Evolutionary conservation across 1,140 invertebrate species (phyloP), one percentile per base, ranked within the genome.

Genomic region (Mylabris phalerata): DNA sequence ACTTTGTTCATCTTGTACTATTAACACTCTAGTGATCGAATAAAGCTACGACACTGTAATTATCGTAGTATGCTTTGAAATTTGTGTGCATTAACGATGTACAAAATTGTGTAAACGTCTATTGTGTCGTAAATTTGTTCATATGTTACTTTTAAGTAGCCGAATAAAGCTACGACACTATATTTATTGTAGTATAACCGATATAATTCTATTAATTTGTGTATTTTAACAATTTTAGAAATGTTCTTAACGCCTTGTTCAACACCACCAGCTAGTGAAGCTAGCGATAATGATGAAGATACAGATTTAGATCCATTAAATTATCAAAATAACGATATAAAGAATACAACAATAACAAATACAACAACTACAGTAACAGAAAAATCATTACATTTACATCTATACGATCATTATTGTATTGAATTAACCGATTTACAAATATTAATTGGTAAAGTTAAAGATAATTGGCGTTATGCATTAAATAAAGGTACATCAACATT

Each of bases 201-300:
- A 19, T 19, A 19, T 19, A 19, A 19, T 19, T 19, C 19, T 0
- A 19, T 19, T 19, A 19, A 19, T 19, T 32, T 32, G 32, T 32
- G 32, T 32, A 32, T 19, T 19, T 19, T 19, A 19, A 19, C 19
- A 32, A 32, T 64, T 59, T 49, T 43, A 70, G 86, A 88, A 60
- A 80, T 83, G 65, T 98, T 92, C 73, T 82, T 92, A 71, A 98
- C 94, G 3, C 94, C 93, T 9, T 92, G 92, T 69, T 95, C 92
- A 3, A 95, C 93, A 10, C 93, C 93, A 5, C 89, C 88, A n/a
- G 85, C 83, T 9, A 89, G 86, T 67, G 80, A 87, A 65, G 82
- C 80, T 45, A 86, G 83, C 67, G 78, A 79, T 25, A 79, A 79
- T 0, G 72, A 79, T 1, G 75, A 76, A 19, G 51, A 51, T 27